Percentiles rank a stretch among this genome's conserved stretches.
Conservation (phyloP, 1,140 invertebrate genomes). For the Microplitis demolitor region DNA sequence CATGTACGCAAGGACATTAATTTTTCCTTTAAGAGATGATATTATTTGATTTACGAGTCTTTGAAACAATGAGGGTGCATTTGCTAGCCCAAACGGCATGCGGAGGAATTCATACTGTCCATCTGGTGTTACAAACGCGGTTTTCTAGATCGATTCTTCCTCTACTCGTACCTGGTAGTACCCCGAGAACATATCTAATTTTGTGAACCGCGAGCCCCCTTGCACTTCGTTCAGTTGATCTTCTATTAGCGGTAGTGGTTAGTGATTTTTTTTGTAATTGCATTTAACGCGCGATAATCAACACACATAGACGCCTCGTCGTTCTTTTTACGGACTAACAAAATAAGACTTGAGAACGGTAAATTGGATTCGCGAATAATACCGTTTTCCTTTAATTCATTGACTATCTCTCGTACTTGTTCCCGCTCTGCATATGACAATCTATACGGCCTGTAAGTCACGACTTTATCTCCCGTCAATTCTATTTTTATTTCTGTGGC, state of each 20-base stretch:
- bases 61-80: too few species aligned
- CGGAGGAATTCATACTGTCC: conserved; percentile 1
- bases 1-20: too few species aligned
- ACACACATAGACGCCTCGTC: neutral
- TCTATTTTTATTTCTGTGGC: conserved; percentile 36
- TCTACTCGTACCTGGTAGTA: conserved; percentile 33
- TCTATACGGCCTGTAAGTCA: conserved; percentile 15
- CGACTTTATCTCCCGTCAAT: conserved; percentile 41
- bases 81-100: too few species aligned
- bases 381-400: neutral
- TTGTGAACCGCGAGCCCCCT: conserved; percentile 37
- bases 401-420: neutral
- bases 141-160: conserved; percentile 14
- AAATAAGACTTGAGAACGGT: neutral
- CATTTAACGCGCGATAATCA: neutral
- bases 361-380: neutral
- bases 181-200: conserved; percentile 35
- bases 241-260: neutral
- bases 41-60: too few species aligned
- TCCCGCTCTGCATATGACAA: conserved; percentile 5
- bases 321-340: neutral
- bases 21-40: too few species aligned
- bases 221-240: conserved; percentile 23
- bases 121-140: neutral
- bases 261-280: neutral